A percentile compares a stretch with the other conserved stretches of the same genome.
phyloP scores from a whole-genome alignment of 2,888 invertebrate genomes.

The Agrilus cyanescens region DNA sequence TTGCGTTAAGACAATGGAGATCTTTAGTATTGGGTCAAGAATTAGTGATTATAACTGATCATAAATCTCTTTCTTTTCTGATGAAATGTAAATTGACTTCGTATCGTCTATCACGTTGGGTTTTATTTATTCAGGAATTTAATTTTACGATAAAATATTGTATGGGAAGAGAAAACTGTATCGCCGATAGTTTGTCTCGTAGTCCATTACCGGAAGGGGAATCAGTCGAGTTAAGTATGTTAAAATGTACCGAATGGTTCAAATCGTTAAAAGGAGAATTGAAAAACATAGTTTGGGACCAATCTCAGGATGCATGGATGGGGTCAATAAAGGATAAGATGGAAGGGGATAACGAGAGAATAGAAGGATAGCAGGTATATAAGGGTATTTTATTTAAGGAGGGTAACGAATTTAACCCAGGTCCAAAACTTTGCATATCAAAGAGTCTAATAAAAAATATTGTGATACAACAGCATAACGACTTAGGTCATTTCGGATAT shows the following conservation, averaged over 20 bases:
- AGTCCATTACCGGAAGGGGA: background rate
- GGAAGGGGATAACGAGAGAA: no score
- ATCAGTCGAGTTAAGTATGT: background rate
- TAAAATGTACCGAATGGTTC: background rate
- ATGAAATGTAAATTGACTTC: background rate
- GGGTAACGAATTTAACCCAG: no score
- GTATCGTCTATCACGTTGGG: background rate
- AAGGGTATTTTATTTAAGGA: no score
- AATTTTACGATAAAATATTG: background rate
- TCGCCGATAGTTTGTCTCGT: background rate
- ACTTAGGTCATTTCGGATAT: background rate
- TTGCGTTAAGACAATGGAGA: background rate
- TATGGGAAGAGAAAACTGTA: background rate
- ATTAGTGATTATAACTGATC: background rate
- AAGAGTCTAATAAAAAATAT: no score
- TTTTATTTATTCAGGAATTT: background rate
- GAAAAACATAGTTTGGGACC: background rate
- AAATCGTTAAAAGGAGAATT: background rate
- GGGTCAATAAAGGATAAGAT: no score
- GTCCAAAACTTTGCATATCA: no score
- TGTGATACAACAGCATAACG: no score
- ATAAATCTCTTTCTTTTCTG: slow-evolving; percentile 1
- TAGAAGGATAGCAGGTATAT: no score
- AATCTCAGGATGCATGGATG: background rate
- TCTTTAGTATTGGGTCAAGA: background rate